Conservation (phyloP, 2,888 invertebrate genomes). For the Stramonita haemastoma region DNA sequence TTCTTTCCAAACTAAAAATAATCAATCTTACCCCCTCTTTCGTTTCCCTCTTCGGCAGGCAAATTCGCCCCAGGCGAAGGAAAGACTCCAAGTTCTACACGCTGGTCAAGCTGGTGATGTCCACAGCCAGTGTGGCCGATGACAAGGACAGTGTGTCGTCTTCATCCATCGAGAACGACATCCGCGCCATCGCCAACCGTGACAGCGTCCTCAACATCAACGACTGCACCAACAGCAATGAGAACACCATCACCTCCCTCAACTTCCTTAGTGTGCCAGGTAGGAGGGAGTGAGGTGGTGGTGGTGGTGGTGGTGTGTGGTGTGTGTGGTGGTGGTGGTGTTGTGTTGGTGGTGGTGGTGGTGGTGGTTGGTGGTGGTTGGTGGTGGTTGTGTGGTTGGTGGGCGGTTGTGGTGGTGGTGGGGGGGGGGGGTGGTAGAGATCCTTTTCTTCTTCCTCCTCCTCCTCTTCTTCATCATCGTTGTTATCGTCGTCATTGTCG, state of each 20-base stretch:
- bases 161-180: conserved; percentile 55
- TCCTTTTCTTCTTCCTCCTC: too few species aligned
- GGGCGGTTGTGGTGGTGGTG: background rate
- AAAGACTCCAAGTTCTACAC: conserved; percentile 58
- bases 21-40: background rate
- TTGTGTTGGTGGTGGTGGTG: background rate
- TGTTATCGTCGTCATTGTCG: too few species aligned
- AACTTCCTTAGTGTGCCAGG: conserved; percentile 37
- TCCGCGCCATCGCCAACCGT: conserved; percentile 50
- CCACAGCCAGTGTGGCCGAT: conserved; percentile 54
- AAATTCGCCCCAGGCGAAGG: conserved; percentile 55
- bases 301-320: background rate
- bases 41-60: conserved; percentile 38
- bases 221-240: conserved; percentile 49
- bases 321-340: background rate
- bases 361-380: background rate
- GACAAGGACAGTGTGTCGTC: conserved; percentile 52
- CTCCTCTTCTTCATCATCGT: too few species aligned
- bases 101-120: conserved; percentile 56
- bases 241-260: conserved; percentile 50
- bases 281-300: background rate
- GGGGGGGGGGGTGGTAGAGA: background rate
- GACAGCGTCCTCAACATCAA: conserved; percentile 53
- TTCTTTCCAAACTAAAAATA: background rate
- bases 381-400: background rate